These are phyloP conservation scores for Schizopygopsis malacanthus DNA, from an alignment of 2,797 vertebrate species.

Conservation along the genomic window DNA sequence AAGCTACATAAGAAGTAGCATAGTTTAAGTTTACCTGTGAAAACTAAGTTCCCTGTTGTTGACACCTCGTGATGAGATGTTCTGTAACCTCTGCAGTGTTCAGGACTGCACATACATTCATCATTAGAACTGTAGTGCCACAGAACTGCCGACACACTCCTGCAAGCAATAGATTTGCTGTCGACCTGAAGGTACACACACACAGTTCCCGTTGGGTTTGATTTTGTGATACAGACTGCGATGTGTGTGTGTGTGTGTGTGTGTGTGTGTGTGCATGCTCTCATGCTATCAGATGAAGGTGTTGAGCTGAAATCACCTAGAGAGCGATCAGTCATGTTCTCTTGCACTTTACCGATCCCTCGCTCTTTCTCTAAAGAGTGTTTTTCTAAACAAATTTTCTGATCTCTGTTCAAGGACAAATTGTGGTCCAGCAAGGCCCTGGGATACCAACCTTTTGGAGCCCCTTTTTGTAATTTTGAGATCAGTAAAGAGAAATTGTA, in stretches of 20 bases:
- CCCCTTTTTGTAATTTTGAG: neutral
- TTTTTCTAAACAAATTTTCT: constrained; percentile 19
- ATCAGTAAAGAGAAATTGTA: neutral
- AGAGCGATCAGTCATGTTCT: constrained; percentile 57
- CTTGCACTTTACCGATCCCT: constrained; percentile 18
- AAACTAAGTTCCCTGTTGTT: neutral
- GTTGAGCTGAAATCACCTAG: constrained; percentile 34
- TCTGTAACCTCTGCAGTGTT: constrained; percentile 25
- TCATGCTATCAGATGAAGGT: constrained; percentile 16
- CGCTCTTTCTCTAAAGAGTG: neutral
- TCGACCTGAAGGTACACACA: constrained; percentile 7
- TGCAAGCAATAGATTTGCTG: constrained; percentile 42
- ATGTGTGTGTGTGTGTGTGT: too few relatives aligned
- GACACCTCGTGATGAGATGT: neutral
- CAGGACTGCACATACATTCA: constrained; percentile 24
- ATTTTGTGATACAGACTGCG: constrained; percentile 61
- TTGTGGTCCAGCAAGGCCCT: neutral
- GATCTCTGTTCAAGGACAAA: constrained; percentile 13
- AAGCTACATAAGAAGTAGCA: neutral
- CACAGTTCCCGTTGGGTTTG: constrained; percentile 31
- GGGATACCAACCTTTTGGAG: neutral
- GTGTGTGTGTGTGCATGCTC: neutral
- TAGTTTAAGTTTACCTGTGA: neutral
- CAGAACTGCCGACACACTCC: constrained; percentile 31
- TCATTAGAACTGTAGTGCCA: constrained; percentile 23